Percentiles rank a stretch among this genome's conserved stretches.
phyloP scores from a whole-genome alignment of 1,140 invertebrate genomes.

The Halesus radiatus region DNA sequence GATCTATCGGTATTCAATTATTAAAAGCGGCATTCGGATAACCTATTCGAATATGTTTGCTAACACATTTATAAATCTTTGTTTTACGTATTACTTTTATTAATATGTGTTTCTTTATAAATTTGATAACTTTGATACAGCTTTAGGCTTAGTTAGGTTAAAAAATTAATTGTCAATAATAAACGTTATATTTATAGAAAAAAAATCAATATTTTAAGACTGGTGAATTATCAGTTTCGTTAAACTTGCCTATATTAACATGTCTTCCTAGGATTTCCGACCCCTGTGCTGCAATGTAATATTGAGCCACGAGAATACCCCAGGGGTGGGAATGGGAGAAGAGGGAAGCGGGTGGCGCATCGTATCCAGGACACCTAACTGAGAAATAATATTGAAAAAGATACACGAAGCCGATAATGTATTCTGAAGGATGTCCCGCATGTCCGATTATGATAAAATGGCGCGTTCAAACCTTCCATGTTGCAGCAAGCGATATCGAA shows the following conservation, averaged over 20 bases:
- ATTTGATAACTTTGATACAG: too few species aligned
- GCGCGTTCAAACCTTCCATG: background rate
- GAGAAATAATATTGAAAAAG: conserved; percentile 53
- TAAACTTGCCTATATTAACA: background rate
- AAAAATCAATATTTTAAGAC: too few species aligned
- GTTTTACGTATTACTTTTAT: too few species aligned
- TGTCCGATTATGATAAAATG: background rate
- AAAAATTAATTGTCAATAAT: too few species aligned
- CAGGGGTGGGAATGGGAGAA: background rate
- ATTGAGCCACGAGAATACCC: conserved; percentile 7
- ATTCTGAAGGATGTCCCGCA: conserved; percentile 29
- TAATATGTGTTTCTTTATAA: too few species aligned
- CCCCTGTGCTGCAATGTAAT: conserved; percentile 10
- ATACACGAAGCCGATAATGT: conserved; percentile 54
- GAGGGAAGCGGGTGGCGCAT: background rate
- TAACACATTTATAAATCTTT: too few species aligned
- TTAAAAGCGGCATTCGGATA: too few species aligned
- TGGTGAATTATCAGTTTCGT: background rate
- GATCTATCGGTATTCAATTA: too few species aligned
- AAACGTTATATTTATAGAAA: too few species aligned
- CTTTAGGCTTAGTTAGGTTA: too few species aligned
- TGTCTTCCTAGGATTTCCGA: background rate
- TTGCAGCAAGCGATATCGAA: background rate
- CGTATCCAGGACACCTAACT: conserved; percentile 30
- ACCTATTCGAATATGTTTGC: too few species aligned